Evolutionary conservation across 2,113 vertebrate genomes (phyloP).

Genomic region (Hipposideros armiger): DNA sequence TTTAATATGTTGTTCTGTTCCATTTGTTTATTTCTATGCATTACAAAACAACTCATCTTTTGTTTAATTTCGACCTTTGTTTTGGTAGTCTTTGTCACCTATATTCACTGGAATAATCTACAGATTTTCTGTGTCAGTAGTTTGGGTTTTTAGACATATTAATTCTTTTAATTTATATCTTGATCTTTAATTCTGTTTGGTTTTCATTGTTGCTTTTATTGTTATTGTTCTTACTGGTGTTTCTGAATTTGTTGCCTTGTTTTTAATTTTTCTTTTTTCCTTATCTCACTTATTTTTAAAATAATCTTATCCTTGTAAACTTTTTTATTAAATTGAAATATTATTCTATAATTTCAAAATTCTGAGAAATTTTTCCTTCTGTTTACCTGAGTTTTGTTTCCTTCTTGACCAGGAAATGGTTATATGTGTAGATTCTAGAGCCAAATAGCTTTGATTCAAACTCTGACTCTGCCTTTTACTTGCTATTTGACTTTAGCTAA

Average conservation of each 20-base stretch:
- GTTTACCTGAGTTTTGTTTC: background rate
- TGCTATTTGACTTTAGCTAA: background rate
- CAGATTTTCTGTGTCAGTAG: background rate
- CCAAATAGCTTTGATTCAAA: background rate
- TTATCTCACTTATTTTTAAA: background rate
- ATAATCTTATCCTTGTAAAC: background rate
- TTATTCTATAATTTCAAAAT: background rate
- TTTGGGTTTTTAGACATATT: background rate
- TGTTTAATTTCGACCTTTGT: background rate
- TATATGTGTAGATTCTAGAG: background rate
- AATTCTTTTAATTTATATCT: background rate
- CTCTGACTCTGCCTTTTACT: background rate
- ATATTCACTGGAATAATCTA: background rate
- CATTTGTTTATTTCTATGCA: background rate
- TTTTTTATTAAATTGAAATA: background rate
- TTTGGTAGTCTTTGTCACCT: background rate
- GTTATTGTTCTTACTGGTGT: background rate
- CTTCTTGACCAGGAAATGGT: background rate
- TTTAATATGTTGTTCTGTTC: background rate
- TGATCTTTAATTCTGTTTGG: background rate
- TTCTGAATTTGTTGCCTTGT: background rate
- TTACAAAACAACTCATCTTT: background rate
- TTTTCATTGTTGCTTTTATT: background rate
- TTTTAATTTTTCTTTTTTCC: background rate
- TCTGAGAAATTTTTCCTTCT: background rate